phyloP scores from a whole-genome alignment of 2,888 invertebrate species.

The Pyrocoelia pectoralis region DNA sequence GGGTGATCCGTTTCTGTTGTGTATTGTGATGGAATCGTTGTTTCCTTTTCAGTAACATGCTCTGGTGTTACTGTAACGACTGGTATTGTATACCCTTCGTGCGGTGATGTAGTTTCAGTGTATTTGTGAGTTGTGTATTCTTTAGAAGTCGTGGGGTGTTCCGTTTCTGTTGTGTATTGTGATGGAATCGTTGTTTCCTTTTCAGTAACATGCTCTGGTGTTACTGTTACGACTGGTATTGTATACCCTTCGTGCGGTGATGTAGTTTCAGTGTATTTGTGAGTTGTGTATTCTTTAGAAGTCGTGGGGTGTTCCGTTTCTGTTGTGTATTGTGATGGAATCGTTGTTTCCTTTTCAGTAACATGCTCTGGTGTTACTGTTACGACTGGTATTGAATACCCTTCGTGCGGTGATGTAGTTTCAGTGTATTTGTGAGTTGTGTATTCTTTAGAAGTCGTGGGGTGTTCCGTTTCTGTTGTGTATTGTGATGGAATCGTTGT shows the following conservation, averaged over 20 bases:
- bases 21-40: neutral
- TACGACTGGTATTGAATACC: conserved; percentile 2
- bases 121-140: neutral
- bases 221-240: conserved; percentile 1
- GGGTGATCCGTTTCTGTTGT: neutral
- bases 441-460: neutral
- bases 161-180: neutral
- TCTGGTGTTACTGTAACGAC: conserved; percentile 5
- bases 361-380: conserved; percentile 2
- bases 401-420: neutral
- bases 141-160: neutral
- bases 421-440: conserved; percentile 9
- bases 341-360: neutral
- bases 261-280: neutral
- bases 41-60: neutral
- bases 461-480: neutral
- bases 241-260: neutral
- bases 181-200: neutral
- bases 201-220: neutral
- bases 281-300: neutral
- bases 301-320: neutral
- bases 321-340: neutral
- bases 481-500: neutral
- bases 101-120: neutral
- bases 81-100: neutral